Percentiles rank a stretch among this genome's conserved stretches.
Evolutionary conservation across 2,113 vertebrate species (phyloP).

Genomic region (Mormyrus lacerda): DNA sequence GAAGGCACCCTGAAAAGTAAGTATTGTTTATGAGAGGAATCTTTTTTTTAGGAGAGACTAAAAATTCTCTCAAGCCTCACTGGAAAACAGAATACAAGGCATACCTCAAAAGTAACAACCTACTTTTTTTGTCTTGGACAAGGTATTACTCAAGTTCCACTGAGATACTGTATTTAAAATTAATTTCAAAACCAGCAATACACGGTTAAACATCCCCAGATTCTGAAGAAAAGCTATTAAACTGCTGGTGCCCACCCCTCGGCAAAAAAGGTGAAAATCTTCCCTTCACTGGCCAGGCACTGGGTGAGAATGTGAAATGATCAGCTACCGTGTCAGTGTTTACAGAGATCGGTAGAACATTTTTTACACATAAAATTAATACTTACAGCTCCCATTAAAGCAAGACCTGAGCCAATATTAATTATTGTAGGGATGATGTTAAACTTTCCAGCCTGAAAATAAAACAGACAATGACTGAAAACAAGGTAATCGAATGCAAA

Average conservation of each 20-base stretch:
- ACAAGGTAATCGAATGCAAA: neutral
- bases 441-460: conserved; percentile 77
- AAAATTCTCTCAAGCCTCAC: neutral
- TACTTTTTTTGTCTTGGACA: neutral
- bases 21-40: neutral
- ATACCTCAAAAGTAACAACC: neutral
- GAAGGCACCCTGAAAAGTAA: conserved; percentile 67
- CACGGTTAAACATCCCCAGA: neutral
- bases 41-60: neutral
- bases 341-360: neutral
- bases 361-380: neutral
- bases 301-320: neutral
- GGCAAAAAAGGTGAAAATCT: neutral
- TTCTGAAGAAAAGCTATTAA: neutral
- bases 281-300: neutral
- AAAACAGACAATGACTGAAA: conserved; percentile 4
- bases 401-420: conserved; percentile 75
- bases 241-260: neutral
- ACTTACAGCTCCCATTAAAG: conserved; percentile 83
- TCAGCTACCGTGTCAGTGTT: neutral
- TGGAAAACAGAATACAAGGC: neutral
- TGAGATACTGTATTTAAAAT: neutral
- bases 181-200: neutral
- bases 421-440: conserved; percentile 76
- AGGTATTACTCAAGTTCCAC: neutral